Conservation (phyloP, 1,140 invertebrate genomes). For the Drosophila mayri region DNA sequence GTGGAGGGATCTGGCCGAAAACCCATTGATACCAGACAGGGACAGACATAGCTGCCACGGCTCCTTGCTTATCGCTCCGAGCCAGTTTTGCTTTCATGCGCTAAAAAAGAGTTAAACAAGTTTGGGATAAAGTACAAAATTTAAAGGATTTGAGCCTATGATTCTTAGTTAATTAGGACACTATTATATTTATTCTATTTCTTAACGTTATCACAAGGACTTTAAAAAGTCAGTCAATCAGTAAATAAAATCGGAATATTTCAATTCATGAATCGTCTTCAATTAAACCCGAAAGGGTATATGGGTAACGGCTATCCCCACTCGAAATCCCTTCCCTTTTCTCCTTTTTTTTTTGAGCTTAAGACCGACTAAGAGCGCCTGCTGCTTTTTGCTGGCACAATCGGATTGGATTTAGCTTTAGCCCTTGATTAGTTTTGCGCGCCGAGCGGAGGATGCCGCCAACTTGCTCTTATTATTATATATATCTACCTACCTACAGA, state of each 20-base stretch:
- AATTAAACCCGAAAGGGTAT: not conserved
- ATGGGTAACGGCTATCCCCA: rapidly evolving
- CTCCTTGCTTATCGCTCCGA: conserved; percentile 44
- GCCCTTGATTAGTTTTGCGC: conserved; percentile 82
- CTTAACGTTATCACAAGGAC: no score
- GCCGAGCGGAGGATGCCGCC: conserved; percentile 65
- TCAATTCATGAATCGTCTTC: no score
- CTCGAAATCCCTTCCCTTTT: conserved; percentile 4
- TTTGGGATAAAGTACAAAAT: not conserved
- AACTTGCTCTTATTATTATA: conserved; percentile 81
- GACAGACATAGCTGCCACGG: conserved; percentile 67
- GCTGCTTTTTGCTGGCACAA: conserved; percentile 67
- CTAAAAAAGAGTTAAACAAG: not conserved
- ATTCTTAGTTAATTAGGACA: no score
- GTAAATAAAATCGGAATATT: no score
- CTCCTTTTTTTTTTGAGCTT: conserved; percentile 6
- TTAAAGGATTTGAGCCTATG: not conserved
- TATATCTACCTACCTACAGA: conserved; percentile 61
- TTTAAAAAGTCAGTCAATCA: no score
- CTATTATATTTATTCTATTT: no score
- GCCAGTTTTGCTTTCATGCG: conserved; percentile 27
- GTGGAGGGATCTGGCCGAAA: conserved; percentile 53
- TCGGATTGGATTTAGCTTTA: conserved; percentile 83
- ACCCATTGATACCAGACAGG: conserved; percentile 76
- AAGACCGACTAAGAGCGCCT: conserved; percentile 53